A percentile compares a stretch with the other conserved stretches of the same genome.
These are phyloP conservation scores for Salminus brasiliensis DNA, from an alignment of 2,113 vertebrate genomes.

Conservation along the genomic window DNA sequence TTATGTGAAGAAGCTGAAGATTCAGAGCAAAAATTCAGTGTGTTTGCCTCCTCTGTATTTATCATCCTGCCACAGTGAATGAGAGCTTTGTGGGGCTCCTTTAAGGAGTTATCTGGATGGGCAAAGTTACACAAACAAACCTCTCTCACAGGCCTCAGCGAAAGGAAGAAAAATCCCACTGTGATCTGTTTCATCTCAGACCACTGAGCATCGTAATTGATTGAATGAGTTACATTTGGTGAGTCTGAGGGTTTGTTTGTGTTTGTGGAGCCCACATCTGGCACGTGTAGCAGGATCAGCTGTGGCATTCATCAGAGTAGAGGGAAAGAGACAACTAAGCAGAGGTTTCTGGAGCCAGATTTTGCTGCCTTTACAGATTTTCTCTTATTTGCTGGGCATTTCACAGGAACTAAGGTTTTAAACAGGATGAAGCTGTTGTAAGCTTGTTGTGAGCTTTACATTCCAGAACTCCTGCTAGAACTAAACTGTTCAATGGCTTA, in stretches of 20 bases:
- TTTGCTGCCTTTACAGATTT: background rate
- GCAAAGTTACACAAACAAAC: conserved; percentile 36
- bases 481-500: too few species aligned
- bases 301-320: background rate
- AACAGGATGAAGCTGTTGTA: too few species aligned
- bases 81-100: conserved; percentile 32
- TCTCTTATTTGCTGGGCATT: background rate
- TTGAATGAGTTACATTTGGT: conserved; percentile 17
- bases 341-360: background rate
- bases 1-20: conserved; percentile 26
- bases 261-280: conserved; percentile 8
- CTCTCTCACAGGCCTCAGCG: background rate
- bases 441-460: too few species aligned
- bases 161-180: conserved; percentile 20
- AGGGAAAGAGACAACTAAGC: background rate
- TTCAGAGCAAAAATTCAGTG: background rate
- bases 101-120: conserved; percentile 22
- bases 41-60: conserved; percentile 27
- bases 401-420: background rate
- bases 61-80: conserved; percentile 36
- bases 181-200: conserved; percentile 36
- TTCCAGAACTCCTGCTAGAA: too few species aligned
- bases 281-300: background rate
- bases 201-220: conserved; percentile 25
- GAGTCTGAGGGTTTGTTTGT: background rate